These are phyloP conservation scores for Osedax fenrisi DNA, from an alignment of 2,888 invertebrate species.

Conservation along the genomic window DNA sequence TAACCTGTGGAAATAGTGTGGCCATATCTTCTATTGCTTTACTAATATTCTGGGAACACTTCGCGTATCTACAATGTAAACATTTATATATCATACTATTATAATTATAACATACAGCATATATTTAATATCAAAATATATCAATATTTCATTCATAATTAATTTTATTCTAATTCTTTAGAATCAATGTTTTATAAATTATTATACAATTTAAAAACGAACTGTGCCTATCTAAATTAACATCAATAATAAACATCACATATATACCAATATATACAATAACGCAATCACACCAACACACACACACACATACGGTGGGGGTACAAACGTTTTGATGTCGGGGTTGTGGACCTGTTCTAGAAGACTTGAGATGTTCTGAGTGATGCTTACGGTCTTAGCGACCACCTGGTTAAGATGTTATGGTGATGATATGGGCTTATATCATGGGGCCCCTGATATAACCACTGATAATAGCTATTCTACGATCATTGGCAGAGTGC, in stretches of 20 bases:
- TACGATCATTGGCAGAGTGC: too few species aligned
- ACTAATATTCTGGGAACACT: not conserved
- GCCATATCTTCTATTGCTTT: not conserved
- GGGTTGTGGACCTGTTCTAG: not conserved
- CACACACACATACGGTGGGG: too few species aligned
- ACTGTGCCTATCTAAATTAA: too few species aligned
- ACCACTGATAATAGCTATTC: too few species aligned
- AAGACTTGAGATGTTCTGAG: not conserved
- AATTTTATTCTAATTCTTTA: not conserved
- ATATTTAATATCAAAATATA: not conserved
- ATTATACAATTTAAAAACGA: not conserved
- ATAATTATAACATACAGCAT: not conserved
- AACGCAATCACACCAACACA: too few species aligned
- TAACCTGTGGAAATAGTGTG: not conserved
- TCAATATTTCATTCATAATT: not conserved
- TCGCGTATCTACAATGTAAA: too few species aligned
- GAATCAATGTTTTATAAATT: not conserved
- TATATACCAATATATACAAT: too few species aligned
- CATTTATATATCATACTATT: too few species aligned
- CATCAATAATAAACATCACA: not conserved
- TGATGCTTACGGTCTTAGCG: not conserved
- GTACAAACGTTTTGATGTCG: not conserved
- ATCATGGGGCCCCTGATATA: too few species aligned
- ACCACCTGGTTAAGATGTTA: too few species aligned
- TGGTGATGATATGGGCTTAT: too few species aligned